Evolutionary conservation across 2,888 invertebrate genomes (phyloP), one percentile per base, ranked within the genome.

Genomic region (Drymonia ruficornis): DNA sequence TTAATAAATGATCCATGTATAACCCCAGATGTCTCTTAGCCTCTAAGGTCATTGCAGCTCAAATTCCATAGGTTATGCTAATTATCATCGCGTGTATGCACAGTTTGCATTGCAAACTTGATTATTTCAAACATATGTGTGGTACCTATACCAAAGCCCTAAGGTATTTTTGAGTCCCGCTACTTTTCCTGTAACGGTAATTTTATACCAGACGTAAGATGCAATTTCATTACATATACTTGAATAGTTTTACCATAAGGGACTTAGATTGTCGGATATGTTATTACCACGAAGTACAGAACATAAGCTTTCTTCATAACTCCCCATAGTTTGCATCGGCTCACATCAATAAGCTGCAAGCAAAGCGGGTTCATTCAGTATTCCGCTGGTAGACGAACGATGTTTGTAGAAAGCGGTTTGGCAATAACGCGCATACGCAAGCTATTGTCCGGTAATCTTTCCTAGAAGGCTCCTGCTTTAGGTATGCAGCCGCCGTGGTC

Each of bases 341-440:
- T 58, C 55, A 73, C 70, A 72, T 77, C 76, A 78, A 83, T 79
- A 77, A 71, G 69, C 74, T 69, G 65, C 61, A 63, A 71, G 70
- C 69, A 70, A 68, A 69, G 63, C 64, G 50, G 58, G 54, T 63
- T 73, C 75, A 83, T 81, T 89, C 73, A 78, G 85, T 89, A 91
- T 91, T 89, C 89, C 65, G 73, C 67, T 69, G 67, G 82, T 81
- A 81, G 63, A 65, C 68, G 63, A 67, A 66, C 73, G 73, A 78
- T 83, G 85, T 87, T 87, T 84, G 88, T 91, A 91, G 92, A 92
- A 92, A 92, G 91, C 91, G 81, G 86, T 90, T 91, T 89, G 86
- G 89, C 85, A 89, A 90, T 89, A 90, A 84, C 80, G 80, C 81
- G 79, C 76, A 82, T 83, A 85, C 84, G 82, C 82, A 84, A 78